A percentile compares a stretch with the other conserved stretches of the same genome.
Conservation (phyloP, 2,888 invertebrate genomes). For the Silvanus unidentatus region DNA sequence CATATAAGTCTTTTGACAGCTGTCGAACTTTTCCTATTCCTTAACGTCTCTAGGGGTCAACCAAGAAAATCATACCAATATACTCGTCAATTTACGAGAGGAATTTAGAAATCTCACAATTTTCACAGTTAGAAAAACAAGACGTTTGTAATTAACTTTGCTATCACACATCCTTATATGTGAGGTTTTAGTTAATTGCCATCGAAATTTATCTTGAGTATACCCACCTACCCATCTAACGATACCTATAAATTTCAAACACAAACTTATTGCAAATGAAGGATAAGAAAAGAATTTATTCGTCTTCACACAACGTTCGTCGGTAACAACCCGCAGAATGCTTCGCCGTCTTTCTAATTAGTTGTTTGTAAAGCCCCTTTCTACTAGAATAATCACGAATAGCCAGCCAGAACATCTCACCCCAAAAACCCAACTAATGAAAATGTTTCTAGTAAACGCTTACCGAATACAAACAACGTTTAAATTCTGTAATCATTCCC, state of each 20-base stretch:
- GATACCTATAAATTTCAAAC: no score
- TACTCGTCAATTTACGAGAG: no score
- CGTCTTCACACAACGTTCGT: conserved; percentile 5
- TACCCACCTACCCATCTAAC: no score
- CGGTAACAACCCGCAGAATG: conserved; percentile 8
- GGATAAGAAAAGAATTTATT: conserved; percentile 10
- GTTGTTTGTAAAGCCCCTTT: conserved; percentile 12
- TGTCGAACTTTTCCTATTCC: conserved; percentile 7
- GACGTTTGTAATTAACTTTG: no score
- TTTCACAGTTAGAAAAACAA: no score
- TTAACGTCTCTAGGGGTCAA: neutral
- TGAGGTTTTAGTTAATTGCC: no score
- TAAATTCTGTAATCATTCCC: conserved; percentile 1
- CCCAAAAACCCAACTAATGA: conserved; percentile 8
- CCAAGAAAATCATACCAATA: no score
- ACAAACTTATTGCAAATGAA: no score
- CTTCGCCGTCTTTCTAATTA: conserved; percentile 11
- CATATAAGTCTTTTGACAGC: conserved; percentile 1
- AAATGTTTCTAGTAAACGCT: conserved; percentile 7
- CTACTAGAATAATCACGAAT: conserved; percentile 9
- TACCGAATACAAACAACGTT: conserved; percentile 9
- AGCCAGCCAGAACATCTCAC: conserved; percentile 6
- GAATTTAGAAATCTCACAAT: no score
- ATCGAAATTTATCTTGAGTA: no score
- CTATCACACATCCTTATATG: no score